Conservation (phyloP, 1,140 invertebrate genomes). For the Potamilus streckersoni region DNA sequence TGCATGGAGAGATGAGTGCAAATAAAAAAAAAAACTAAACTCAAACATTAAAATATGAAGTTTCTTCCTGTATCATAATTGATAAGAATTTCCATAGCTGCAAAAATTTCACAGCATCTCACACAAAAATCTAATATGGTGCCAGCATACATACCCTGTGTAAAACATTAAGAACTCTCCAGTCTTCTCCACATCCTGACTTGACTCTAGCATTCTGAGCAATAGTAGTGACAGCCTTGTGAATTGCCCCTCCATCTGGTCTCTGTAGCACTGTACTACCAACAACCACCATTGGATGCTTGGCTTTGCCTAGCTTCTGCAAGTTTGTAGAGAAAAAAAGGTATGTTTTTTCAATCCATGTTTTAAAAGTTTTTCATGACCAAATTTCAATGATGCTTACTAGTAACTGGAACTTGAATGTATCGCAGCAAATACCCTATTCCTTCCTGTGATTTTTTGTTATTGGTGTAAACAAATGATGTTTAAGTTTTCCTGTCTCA, state of each 20-base stretch:
- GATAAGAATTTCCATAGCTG: no score
- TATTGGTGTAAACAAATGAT: no score
- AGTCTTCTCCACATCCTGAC: conserved; percentile 67
- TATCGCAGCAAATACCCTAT: neutral
- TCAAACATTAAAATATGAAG: no score
- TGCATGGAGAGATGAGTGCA: no score
- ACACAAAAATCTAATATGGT: neutral
- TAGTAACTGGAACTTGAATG: neutral
- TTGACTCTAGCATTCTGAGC: conserved; percentile 46
- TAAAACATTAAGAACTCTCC: conserved; percentile 90
- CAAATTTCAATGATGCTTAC: neutral
- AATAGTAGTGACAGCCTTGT: conserved; percentile 45
- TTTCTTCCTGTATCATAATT: no score
- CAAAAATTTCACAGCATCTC: no score
- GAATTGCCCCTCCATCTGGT: conserved; percentile 79
- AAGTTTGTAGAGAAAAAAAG: conserved; percentile 11
- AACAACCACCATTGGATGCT: conserved; percentile 91
- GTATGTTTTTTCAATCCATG: neutral
- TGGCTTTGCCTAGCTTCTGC: conserved; percentile 80
- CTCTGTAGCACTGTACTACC: conserved; percentile 87
- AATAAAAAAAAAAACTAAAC: no score
- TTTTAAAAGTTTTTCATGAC: neutral
- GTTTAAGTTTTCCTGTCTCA: no score
- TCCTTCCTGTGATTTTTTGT: no score
- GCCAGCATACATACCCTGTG: conserved; percentile 80